Percentiles rank a stretch among this genome's conserved stretches.
phyloP scores from a whole-genome alignment of 1,140 invertebrate genomes.

The Vanessa tameamea region DNA sequence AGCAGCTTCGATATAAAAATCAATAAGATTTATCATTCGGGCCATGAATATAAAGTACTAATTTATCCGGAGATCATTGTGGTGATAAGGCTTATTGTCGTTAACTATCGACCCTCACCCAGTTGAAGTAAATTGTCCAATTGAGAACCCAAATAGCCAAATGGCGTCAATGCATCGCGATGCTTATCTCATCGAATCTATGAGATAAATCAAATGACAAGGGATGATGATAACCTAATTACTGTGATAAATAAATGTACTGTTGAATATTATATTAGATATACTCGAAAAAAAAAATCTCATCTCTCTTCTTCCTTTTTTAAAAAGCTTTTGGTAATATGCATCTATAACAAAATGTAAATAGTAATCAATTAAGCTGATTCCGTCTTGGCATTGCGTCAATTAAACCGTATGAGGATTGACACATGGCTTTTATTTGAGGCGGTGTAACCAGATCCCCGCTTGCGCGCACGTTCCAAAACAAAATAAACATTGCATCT shows the following conservation, averaged over 20 bases:
- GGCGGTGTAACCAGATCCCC: constrained; percentile 43
- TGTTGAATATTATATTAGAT: neutral
- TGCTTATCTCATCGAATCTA: constrained; percentile 73
- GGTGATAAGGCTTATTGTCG: constrained; percentile 68
- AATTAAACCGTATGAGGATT: constrained; percentile 63
- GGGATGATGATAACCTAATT: constrained; percentile 55
- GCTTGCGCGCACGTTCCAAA: constrained; percentile 50
- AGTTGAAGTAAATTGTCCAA: constrained; percentile 73
- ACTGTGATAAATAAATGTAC: constrained; percentile 2
- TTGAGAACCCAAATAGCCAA: constrained; percentile 64
- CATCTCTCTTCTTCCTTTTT: neutral
- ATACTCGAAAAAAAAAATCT: neutral
- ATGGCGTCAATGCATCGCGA: constrained; percentile 74
- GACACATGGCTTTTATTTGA: constrained; percentile 61
- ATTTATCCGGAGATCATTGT: constrained; percentile 56
- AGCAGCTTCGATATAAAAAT: constrained; percentile 56
- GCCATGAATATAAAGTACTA: constrained; percentile 70
- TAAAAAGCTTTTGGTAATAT: neutral
- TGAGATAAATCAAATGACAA: constrained; percentile 56
- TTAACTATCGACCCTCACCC: constrained; percentile 62
- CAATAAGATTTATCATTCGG: constrained; percentile 46
- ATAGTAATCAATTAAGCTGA: constrained; percentile 49
- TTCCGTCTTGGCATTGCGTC: constrained; percentile 49
- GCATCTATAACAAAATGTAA: neutral
- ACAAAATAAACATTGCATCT: constrained; percentile 60